These are phyloP conservation scores for Eupithecia abbreviata DNA, from an alignment of 2,888 invertebrate species.

Conservation along the genomic window DNA sequence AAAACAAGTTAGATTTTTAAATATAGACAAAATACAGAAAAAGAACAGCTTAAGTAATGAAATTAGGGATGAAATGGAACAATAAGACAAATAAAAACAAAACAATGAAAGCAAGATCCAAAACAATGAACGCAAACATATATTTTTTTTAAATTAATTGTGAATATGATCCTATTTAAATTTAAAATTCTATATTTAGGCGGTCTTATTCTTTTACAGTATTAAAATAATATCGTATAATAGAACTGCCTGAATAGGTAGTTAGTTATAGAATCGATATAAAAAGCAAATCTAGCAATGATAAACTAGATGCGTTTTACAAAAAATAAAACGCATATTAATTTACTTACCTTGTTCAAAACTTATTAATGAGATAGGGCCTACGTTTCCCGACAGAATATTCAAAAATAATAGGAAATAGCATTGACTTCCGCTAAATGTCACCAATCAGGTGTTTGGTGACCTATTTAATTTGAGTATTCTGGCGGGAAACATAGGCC, in stretches of 20 bases:
- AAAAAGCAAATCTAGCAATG: background rate
- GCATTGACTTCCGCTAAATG: too few species aligned
- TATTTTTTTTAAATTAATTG: background rate
- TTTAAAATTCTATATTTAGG: background rate
- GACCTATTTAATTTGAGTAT: too few species aligned
- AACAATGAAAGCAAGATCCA: background rate
- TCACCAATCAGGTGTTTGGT: too few species aligned
- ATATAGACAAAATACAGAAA: background rate
- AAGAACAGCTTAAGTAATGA: background rate
- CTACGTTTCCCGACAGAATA: too few species aligned
- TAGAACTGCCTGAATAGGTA: background rate
- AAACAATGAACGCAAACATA: background rate
- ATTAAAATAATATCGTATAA: background rate
- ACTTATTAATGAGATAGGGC: too few species aligned
- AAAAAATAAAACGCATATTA: too few species aligned
- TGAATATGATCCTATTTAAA: background rate
- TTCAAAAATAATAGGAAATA: too few species aligned
- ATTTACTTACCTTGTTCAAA: too few species aligned
- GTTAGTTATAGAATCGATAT: background rate
- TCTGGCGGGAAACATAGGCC: too few species aligned
- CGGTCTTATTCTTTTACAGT: background rate
- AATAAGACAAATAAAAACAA: background rate
- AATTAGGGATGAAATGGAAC: background rate
- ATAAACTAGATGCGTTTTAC: too few species aligned
- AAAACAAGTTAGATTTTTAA: constrained; percentile 36